Evolutionary conservation across 2,888 invertebrate species (phyloP).

Genomic region (Hirtodrosophila histrioides): DNA sequence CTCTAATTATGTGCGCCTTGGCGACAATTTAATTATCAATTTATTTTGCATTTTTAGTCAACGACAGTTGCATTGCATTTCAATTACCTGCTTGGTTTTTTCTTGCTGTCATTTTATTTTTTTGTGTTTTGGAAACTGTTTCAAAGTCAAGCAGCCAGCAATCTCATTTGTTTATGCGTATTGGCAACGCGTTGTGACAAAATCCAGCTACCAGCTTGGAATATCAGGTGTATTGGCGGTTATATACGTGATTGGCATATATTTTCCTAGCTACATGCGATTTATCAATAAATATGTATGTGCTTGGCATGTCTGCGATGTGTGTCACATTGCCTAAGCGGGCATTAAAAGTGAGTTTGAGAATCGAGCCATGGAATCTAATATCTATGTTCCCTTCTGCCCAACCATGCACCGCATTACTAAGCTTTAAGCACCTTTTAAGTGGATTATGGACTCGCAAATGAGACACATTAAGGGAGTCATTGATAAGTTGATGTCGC

Average conservation of each 20-base stretch:
- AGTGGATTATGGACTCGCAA: constrained; percentile 31
- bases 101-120: constrained; percentile 40
- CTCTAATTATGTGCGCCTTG: constrained; percentile 62
- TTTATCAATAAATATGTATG: constrained; percentile 58
- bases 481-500: constrained; percentile 60
- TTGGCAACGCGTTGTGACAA: constrained; percentile 73
- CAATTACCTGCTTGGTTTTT: constrained; percentile 68
- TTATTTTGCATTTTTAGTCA: constrained; percentile 66
- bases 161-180: constrained; percentile 49
- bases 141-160: constrained; percentile 66
- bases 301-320: constrained; percentile 21
- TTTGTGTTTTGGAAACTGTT: constrained; percentile 42
- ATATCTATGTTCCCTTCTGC: constrained; percentile 5
- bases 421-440: constrained; percentile 28
- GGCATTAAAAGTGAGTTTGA: constrained; percentile 74
- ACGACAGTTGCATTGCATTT: constrained; percentile 66
- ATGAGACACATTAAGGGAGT: constrained; percentile 37
- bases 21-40: constrained; percentile 45
- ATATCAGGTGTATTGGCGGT: constrained; percentile 66
- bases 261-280: constrained; percentile 52
- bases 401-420: constrained; percentile 7
- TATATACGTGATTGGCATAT: constrained; percentile 74
- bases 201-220: constrained; percentile 48
- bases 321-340: constrained; percentile 57
- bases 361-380: constrained; percentile 24